phyloP scores from a whole-genome alignment of 2,113 vertebrate species.

The Cettia cetti region DNA sequence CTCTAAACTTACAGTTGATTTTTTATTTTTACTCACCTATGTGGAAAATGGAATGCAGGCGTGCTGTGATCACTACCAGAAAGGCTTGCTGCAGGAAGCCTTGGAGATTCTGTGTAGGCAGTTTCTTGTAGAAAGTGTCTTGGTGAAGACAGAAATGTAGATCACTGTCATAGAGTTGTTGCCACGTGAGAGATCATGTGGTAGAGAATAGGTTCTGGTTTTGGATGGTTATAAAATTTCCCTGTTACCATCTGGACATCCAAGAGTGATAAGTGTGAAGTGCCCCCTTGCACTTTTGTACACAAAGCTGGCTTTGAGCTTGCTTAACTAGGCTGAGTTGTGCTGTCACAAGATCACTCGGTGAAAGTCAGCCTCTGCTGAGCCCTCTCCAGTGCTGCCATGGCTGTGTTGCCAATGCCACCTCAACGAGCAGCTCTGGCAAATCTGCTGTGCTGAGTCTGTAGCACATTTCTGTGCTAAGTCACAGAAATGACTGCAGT shows the following conservation, averaged over 20 bases:
- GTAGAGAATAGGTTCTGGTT: not conserved
- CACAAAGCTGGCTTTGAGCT: not conserved
- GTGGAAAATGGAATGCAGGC: not conserved
- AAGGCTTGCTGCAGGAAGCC: not conserved
- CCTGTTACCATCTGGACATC: not conserved
- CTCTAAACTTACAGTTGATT: not conserved
- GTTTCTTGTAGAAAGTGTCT: not conserved
- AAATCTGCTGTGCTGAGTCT: not conserved
- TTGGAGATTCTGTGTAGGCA: not conserved
- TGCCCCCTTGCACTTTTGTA: not conserved
- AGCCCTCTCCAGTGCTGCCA: not conserved
- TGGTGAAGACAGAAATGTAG: not conserved
- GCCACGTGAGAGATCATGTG: rapidly evolving
- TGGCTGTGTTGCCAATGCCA: rapidly evolving
- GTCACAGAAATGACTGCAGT: not conserved
- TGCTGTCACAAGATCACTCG: not conserved
- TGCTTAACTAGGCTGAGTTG: not conserved
- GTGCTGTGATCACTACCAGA: not conserved
- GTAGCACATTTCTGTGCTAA: not conserved
- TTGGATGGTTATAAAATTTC: not conserved
- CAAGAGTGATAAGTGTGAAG: not conserved
- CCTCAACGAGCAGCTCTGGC: not conserved
- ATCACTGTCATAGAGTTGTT: not conserved
- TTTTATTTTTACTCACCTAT: not conserved
- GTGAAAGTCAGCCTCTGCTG: not conserved